A percentile compares a stretch with the other conserved stretches of the same genome.
These are phyloP conservation scores for Hydrozoanthus tunicans DNA, from an alignment of 64 coral and sea anemone species.

Conservation along the genomic window DNA sequence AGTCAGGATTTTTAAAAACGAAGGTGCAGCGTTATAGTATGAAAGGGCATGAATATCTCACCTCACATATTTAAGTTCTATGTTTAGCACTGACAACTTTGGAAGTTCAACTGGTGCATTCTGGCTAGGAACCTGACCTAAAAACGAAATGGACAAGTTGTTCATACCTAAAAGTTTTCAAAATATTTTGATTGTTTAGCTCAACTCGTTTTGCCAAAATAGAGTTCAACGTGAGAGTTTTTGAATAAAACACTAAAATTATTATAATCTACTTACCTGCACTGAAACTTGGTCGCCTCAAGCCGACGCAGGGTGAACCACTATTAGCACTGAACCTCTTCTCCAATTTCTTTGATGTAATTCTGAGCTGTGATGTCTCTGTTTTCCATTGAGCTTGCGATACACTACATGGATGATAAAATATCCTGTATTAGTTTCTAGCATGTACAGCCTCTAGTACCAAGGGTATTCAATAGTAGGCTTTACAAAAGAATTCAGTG, in stretches of 20 bases:
- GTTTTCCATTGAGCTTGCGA: conserved; percentile 6
- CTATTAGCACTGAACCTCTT: neutral
- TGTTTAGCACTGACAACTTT: conserved; percentile 41
- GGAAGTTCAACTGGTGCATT: conserved; percentile 24
- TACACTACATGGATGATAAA: neutral
- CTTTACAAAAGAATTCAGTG: no score
- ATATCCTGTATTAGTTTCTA: no score
- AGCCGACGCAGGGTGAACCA: neutral
- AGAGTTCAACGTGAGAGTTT: neutral
- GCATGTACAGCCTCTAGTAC: neutral
- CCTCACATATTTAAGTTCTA: conserved; percentile 51
- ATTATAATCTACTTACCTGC: neutral
- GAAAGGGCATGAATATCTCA: neutral
- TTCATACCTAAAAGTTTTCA: neutral
- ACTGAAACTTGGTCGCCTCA: conserved; percentile 10
- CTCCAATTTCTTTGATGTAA: conserved; percentile 21
- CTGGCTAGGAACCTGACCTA: conserved; percentile 18
- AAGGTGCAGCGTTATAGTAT: neutral
- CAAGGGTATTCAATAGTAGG: neutral
- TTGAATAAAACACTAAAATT: neutral
- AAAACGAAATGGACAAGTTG: neutral
- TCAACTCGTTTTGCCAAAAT: neutral
- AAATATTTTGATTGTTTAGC: neutral
- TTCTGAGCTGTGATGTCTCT: neutral
- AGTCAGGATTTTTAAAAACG: neutral